Base-by-base conservation (phyloP, 2,888 invertebrate genomes). In the Acleris emargana region DNA sequence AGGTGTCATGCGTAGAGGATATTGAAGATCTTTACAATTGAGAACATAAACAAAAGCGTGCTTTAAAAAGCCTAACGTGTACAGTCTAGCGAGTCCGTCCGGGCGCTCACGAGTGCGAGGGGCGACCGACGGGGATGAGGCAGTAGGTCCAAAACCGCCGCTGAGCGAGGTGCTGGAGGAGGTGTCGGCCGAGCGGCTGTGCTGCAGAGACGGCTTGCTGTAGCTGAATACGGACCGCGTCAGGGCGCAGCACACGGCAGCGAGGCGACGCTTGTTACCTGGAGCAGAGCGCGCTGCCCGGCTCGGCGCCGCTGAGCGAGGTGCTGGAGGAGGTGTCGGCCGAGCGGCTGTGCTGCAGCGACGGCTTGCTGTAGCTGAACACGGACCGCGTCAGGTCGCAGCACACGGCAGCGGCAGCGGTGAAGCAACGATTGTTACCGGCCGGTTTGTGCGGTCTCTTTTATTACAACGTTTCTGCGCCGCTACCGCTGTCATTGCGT, bases 261-360 rank as follows among this genome's bases (percentile, higher is more conserved):
- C 28, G 28, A 28, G 28, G 9, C 9, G 28, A 28, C 7, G 28
- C 28, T 9, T 28, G 28, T 28, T 28, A 28, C 28, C 28, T 85
- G 84, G 84, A 74, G 80, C 76, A 69, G 80, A 69, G 78, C 55
- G 74, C 79, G 79, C 80, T 78, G 74, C 77, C 74, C 81, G 70
- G 78, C 80, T 83, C 73, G 78, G 73, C 79, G 81, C 84, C 71
- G 81, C 77, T 75, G 86, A 83, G 86, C 79, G 87, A 83, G 66
- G 87, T 86, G 84, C 51, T 55, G 42, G 54, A 51, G 18, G 84
- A 83, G 69, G 89, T 86, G 71, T 89, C 89, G 59, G 85, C 78
- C 74, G 86, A 84, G 85, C 91, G 88, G 82, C 86, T 86, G 86
- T 89, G 91, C 80, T 89, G 91, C 86, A 91, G 88, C 85, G 91